Percentiles rank a stretch among this genome's conserved stretches.
Evolutionary conservation across 2,113 vertebrate genomes (phyloP).

Genomic region (Candoia aspera): DNA sequence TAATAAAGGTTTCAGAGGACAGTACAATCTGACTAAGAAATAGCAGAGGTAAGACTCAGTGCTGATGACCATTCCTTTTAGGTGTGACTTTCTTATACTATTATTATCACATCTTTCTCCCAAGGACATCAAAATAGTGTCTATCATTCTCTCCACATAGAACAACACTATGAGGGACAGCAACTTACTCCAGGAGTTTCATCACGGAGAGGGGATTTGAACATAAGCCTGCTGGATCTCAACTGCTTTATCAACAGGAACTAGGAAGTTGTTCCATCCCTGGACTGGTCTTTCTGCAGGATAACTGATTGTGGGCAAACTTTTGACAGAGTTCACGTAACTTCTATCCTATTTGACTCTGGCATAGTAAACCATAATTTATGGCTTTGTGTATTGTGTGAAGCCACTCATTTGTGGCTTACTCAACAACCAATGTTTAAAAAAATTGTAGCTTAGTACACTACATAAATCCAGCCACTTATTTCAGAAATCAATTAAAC

Average conservation of each 20-base stretch:
- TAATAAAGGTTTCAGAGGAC: not conserved
- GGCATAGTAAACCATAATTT: not conserved
- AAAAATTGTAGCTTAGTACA: not conserved
- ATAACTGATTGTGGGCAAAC: not conserved
- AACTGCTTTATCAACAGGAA: not conserved
- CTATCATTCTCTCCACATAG: not conserved
- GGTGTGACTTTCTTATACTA: not conserved
- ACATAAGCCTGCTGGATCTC: not conserved
- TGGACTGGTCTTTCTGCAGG: not conserved
- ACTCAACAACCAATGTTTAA: not conserved
- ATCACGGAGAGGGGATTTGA: not conserved
- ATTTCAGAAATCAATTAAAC: not conserved
- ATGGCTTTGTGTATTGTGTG: not conserved
- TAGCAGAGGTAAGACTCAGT: not conserved
- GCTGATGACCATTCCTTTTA: not conserved
- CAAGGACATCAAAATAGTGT: not conserved
- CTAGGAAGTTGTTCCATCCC: not conserved
- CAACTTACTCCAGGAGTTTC: not conserved
- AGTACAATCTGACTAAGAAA: not conserved
- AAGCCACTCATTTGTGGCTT: not conserved
- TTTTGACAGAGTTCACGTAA: not conserved
- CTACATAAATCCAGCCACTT: not conserved
- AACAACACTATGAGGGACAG: not conserved
- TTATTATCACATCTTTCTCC: not conserved
- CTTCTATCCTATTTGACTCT: not conserved